These are phyloP conservation scores for Magallana ariakensis DNA, from an alignment of 1,140 invertebrate genomes.

Conservation along the genomic window DNA sequence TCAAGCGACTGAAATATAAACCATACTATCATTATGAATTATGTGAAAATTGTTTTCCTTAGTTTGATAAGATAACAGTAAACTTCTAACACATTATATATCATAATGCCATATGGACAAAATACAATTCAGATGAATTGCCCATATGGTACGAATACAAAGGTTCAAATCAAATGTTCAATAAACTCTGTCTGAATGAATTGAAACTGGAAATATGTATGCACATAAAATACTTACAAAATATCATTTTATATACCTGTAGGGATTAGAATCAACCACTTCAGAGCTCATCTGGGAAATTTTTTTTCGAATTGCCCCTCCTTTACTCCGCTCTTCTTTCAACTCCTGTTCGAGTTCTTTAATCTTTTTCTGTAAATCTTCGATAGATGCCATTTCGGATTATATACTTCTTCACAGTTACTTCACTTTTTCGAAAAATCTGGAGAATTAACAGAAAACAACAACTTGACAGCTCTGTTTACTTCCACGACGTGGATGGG, in stretches of 20 bases:
- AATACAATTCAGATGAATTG: background rate
- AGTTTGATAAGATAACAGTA: no score
- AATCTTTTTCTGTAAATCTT: constrained; percentile 79
- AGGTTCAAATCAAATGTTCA: background rate
- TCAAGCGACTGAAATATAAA: constrained; percentile 89
- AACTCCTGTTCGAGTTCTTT: constrained; percentile 83
- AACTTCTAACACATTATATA: background rate
- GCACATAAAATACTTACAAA: background rate
- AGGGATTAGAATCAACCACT: constrained; percentile 99
- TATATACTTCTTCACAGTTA: background rate
- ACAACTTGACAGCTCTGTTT: constrained; percentile 1
- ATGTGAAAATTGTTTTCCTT: background rate
- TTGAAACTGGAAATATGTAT: background rate
- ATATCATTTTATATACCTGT: constrained; percentile 85
- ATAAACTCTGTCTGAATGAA: background rate
- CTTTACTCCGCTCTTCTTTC: constrained; percentile 81
- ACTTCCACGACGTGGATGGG: constrained; percentile 31
- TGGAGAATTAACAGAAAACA: background rate
- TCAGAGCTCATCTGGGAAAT: constrained; percentile 90
- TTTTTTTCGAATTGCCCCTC: constrained; percentile 81
- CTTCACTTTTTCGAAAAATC: background rate
- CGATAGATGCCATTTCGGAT: constrained; percentile 62
- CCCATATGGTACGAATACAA: background rate
- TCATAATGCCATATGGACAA: background rate
- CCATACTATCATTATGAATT: background rate